A percentile compares a stretch with the other conserved stretches of the same genome.
These are phyloP conservation scores for Spondyliosoma cantharus DNA, from an alignment of 2,797 vertebrate species.

Conservation along the genomic window DNA sequence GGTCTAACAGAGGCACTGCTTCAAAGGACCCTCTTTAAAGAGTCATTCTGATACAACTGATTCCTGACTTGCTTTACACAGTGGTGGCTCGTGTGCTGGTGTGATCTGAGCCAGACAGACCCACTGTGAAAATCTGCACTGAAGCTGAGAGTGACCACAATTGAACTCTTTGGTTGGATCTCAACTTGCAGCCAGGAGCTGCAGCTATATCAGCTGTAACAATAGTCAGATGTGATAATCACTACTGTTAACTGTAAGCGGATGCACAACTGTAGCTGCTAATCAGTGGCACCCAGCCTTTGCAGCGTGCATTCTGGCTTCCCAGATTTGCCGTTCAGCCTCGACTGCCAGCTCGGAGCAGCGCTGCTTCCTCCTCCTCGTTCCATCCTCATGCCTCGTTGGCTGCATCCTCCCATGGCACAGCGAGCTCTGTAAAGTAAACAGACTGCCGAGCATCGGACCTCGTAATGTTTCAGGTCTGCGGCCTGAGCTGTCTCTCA, in stretches of 20 bases:
- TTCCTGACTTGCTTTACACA: slow-evolving; percentile 58
- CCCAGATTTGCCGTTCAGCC: slow-evolving; percentile 39
- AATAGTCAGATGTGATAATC: slow-evolving; percentile 27
- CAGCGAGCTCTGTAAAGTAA: slow-evolving; percentile 52
- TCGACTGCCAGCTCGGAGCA: slow-evolving; percentile 41
- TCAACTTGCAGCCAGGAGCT: neutral
- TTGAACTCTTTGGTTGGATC: slow-evolving; percentile 41
- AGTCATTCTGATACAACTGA: slow-evolving; percentile 69
- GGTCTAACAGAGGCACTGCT: slow-evolving; percentile 47
- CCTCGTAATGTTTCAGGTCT: slow-evolving; percentile 54
- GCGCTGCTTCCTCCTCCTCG: slow-evolving; percentile 30
- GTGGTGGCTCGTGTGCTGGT: slow-evolving; percentile 32
- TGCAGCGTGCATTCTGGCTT: slow-evolving; percentile 22
- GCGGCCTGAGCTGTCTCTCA: slow-evolving; percentile 21
- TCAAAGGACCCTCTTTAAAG: slow-evolving; percentile 69
- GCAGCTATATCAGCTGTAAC: slow-evolving; percentile 10
- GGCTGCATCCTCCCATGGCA: slow-evolving; percentile 51
- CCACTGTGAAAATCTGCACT: slow-evolving; percentile 54
- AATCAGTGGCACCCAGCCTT: slow-evolving; percentile 39
- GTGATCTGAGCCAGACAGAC: slow-evolving; percentile 48
- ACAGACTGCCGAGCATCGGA: slow-evolving; percentile 55
- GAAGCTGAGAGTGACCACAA: slow-evolving; percentile 46
- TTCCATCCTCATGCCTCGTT: slow-evolving; percentile 53
- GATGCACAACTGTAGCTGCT: slow-evolving; percentile 6
- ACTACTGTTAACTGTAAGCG: slow-evolving; percentile 15